A percentile compares a stretch with the other conserved stretches of the same genome.
phyloP scores from a whole-genome alignment of 2,888 invertebrate species.

The Aricia artaxerxes region DNA sequence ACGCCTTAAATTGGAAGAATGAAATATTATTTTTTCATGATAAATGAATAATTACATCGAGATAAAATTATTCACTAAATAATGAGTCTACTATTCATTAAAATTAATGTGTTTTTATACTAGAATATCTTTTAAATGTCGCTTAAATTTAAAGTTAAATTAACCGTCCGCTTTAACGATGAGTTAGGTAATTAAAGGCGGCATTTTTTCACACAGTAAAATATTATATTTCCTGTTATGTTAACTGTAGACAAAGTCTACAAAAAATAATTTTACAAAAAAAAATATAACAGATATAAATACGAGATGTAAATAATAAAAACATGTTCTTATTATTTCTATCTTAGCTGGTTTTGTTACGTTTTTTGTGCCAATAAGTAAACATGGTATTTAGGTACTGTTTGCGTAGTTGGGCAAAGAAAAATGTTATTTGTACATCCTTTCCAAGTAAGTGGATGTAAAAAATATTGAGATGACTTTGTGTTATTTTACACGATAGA shows the following conservation, averaged over 20 bases:
- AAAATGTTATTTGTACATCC: background rate
- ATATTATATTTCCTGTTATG: background rate
- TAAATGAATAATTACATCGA: background rate
- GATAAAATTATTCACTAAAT: background rate
- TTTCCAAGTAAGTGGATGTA: background rate
- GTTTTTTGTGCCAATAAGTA: background rate
- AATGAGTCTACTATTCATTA: background rate
- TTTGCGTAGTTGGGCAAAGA: background rate
- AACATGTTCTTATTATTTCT: background rate
- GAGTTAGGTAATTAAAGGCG: background rate
- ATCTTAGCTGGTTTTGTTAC: background rate
- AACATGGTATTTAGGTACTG: background rate
- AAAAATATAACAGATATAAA: background rate
- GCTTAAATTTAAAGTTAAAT: background rate
- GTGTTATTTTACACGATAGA: no score
- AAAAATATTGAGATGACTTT: background rate
- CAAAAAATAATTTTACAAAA: background rate
- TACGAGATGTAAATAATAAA: background rate
- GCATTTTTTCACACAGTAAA: background rate
- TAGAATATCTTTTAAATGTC: background rate
- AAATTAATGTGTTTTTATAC: background rate
- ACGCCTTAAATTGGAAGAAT: background rate
- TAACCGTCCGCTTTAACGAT: background rate
- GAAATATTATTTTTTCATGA: background rate
- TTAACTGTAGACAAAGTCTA: background rate